These are phyloP conservation scores for Miniopterus natalensis DNA, from an alignment of 2,113 vertebrate genomes.

Conservation along the genomic window DNA sequence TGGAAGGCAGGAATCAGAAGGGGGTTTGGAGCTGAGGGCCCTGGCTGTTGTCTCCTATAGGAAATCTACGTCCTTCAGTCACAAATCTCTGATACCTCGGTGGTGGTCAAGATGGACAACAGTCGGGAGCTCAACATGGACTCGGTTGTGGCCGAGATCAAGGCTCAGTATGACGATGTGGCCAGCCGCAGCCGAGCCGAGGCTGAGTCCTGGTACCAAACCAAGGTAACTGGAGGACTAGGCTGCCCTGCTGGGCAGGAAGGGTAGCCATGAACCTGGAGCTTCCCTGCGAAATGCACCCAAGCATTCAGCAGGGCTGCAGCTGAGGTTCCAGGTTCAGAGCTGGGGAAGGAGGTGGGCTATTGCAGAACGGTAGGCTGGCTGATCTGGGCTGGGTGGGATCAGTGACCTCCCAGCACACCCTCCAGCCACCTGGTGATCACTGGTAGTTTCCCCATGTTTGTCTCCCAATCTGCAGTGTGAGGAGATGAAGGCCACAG, in stretches of 20 bases:
- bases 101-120: constrained; percentile 96
- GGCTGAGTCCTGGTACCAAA: constrained; percentile 94
- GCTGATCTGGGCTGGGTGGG: background rate
- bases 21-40: background rate
- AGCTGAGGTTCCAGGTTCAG: no score
- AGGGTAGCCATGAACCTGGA: background rate
- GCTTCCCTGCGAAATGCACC: background rate
- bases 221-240: constrained; percentile 87
- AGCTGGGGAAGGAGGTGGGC: background rate
- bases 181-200: constrained; percentile 91
- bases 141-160: constrained; percentile 94
- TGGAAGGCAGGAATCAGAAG: rapidly evolving
- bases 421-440: no score
- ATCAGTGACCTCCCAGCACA: background rate
- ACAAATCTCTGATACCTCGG: constrained; percentile 94
- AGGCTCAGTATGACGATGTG: constrained; percentile 94
- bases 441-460: background rate
- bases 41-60: constrained; percentile 81
- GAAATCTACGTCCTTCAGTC: constrained; percentile 92
- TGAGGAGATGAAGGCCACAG: constrained; percentile 90
- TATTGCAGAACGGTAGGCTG: background rate
- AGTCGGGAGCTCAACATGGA: constrained; percentile 94
- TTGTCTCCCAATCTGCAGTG: constrained; percentile 80
- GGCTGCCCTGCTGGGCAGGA: no score
- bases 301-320: background rate